Conservation (phyloP, 37 sponge, comb jelly and placozoan genomes). For the Mnemiopsis leidyi region DNA sequence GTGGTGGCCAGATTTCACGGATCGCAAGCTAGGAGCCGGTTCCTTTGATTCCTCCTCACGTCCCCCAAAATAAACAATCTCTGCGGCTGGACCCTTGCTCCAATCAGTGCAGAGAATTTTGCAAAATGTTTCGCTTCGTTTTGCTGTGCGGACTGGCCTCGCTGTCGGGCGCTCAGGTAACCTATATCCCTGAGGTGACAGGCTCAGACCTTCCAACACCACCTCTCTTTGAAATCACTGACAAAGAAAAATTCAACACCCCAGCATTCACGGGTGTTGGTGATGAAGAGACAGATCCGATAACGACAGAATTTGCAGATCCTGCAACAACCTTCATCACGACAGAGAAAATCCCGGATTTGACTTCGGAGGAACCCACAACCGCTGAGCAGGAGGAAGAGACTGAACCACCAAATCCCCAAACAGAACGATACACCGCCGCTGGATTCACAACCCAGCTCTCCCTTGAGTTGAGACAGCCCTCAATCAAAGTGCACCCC, state of each 20-base stretch:
- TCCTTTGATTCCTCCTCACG: background rate
- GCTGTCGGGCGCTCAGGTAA: background rate
- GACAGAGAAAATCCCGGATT: background rate
- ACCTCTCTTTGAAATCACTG: too few relatives aligned
- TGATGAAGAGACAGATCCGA: background rate
- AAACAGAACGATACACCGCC: slow-evolving; percentile 37
- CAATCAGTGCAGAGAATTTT: background rate
- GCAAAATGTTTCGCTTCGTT: background rate
- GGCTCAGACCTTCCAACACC: background rate
- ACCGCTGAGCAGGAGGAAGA: background rate
- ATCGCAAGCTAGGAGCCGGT: background rate
- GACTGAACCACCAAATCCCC: background rate
- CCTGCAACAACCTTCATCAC: background rate
- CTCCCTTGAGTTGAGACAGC: background rate
- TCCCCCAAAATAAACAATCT: background rate
- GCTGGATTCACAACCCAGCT: background rate
- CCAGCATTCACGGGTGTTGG: background rate
- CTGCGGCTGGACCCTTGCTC: background rate
- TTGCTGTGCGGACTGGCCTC: background rate
- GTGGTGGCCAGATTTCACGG: background rate
- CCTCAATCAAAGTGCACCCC: background rate
- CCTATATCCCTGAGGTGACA: background rate
- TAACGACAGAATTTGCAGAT: background rate
- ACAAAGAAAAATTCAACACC: background rate
- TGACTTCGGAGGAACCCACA: background rate